Conservation (phyloP, 2,888 invertebrate genomes). For the Latrodectus elegans region DNA sequence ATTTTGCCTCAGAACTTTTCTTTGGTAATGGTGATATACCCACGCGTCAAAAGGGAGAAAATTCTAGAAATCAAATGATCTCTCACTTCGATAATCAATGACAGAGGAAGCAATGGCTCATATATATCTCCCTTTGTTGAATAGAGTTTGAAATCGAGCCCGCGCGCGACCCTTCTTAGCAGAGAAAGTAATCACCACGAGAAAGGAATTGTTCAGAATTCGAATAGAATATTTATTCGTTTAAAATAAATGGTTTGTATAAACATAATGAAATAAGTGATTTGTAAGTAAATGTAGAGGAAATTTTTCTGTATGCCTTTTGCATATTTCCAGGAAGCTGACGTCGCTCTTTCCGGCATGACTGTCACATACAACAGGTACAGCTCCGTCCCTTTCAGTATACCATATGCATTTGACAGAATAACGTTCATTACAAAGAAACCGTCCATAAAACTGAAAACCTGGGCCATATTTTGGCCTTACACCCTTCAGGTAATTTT, state of each 20-base stretch:
- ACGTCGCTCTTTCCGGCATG: constrained; percentile 66
- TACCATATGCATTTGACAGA: constrained; percentile 59
- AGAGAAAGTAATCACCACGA: too few species aligned
- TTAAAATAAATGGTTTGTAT: not conserved
- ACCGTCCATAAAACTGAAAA: constrained; percentile 42
- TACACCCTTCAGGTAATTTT: constrained; percentile 43
- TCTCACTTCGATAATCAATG: too few species aligned
- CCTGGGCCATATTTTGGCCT: constrained; percentile 67
- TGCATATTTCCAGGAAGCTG: constrained; percentile 46
- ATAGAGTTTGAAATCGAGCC: too few species aligned
- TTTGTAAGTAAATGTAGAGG: not conserved
- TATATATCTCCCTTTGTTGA: too few species aligned
- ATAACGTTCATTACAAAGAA: constrained; percentile 47
- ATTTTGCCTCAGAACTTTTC: too few species aligned
- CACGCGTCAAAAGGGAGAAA: too few species aligned
- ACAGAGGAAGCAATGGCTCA: too few species aligned
- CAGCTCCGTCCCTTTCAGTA: constrained; percentile 45
- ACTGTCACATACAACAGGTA: constrained; percentile 43
- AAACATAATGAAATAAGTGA: not conserved
- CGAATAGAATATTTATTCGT: too few species aligned
- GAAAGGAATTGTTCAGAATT: too few species aligned
- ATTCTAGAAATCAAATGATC: too few species aligned
- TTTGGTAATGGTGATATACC: too few species aligned
- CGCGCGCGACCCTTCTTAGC: too few species aligned
- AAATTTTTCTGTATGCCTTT: not conserved